A percentile compares a stretch with the other conserved stretches of the same genome.
These are phyloP conservation scores for Epizoanthus illoricatus DNA, from an alignment of 92 coral and sea anemone species.

Conservation along the genomic window DNA sequence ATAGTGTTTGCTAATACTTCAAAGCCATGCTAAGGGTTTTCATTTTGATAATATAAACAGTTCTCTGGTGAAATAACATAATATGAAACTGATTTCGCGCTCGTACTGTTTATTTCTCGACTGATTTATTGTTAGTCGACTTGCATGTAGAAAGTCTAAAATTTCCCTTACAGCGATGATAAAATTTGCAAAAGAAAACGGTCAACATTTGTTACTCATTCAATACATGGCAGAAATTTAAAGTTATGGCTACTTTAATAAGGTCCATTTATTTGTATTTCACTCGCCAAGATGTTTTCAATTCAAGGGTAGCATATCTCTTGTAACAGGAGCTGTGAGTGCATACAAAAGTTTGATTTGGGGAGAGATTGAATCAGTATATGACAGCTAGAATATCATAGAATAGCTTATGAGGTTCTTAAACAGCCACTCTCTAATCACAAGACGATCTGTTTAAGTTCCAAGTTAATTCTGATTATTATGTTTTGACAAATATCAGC, in stretches of 20 bases:
- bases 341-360: background rate
- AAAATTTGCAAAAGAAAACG: too few species aligned
- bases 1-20: conserved; percentile 29
- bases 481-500: conserved; percentile 22
- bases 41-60: background rate
- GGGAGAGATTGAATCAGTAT: background rate
- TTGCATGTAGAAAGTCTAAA: too few species aligned
- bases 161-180: too few species aligned
- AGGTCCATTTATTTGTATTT: background rate
- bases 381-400: background rate
- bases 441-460: conserved; percentile 21
- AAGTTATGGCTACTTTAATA: too few species aligned
- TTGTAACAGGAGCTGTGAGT: background rate
- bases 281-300: conserved; percentile 13
- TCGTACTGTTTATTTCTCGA: too few species aligned
- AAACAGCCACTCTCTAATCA: background rate
- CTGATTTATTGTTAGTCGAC: too few species aligned
- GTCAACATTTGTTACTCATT: too few species aligned
- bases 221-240: too few species aligned
- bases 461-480: background rate
- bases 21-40: background rate
- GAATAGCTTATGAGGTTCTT: background rate
- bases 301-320: background rate
- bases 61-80: background rate
- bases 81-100: too few species aligned